Percentiles rank a stretch among this genome's conserved stretches.
Conservation (phyloP, 2,888 invertebrate species). For the Melinaea marsaeus region DNA sequence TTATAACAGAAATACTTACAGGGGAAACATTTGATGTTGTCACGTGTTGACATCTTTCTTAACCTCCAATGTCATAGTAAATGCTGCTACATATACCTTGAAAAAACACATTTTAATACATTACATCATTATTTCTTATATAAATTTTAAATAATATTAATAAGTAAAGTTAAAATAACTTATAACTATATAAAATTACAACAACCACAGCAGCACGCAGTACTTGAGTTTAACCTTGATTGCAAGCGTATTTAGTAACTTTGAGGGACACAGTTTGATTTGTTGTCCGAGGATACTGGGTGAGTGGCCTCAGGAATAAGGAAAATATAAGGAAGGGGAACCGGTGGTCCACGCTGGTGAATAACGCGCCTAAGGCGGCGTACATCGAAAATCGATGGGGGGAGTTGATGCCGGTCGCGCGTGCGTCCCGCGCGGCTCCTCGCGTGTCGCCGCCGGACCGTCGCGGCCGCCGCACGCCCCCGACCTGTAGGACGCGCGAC, state of each 20-base stretch:
- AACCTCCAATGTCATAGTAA: no score
- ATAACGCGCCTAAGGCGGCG: constrained; percentile 60
- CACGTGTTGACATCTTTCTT: no score
- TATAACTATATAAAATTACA: no score
- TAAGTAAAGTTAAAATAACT: no score
- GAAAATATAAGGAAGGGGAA: constrained; percentile 60
- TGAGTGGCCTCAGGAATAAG: constrained; percentile 36
- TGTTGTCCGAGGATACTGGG: constrained; percentile 19
- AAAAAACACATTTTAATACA: no score
- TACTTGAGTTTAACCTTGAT: neutral
- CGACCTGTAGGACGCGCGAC: constrained; percentile 61
- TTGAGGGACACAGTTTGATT: constrained; percentile 18
- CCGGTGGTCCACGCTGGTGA: constrained; percentile 64
- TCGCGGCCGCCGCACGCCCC: constrained; percentile 54
- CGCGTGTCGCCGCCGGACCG: constrained; percentile 52
- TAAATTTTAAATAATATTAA: no score
- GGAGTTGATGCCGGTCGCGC: constrained; percentile 49
- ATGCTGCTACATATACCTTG: no score
- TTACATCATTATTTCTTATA: no score
- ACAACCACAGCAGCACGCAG: neutral
- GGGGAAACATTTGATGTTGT: no score
- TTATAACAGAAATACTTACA: no score
- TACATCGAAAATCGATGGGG: constrained; percentile 71
- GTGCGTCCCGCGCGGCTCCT: constrained; percentile 45
- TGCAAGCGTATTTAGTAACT: neutral